phyloP scores from a whole-genome alignment of 1,140 invertebrate genomes.

The Trachymyrmex septentrionalis region DNA sequence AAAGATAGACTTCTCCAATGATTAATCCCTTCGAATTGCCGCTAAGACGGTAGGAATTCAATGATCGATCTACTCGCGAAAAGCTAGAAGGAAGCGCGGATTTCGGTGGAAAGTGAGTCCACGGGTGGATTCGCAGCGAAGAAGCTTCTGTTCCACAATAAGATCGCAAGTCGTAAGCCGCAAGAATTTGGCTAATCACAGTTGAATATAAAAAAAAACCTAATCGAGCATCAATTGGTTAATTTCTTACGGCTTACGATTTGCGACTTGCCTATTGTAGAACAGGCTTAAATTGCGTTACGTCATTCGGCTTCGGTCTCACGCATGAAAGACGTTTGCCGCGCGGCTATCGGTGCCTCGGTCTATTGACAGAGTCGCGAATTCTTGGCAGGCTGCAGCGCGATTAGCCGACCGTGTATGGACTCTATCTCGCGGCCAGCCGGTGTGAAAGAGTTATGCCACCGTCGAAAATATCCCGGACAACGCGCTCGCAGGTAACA shows the following conservation, averaged over 20 bases:
- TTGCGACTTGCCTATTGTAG: no score
- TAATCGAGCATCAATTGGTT: no score
- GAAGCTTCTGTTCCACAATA: no score
- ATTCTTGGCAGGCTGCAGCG: constrained; percentile 38
- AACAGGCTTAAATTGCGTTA: not conserved
- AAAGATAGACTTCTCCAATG: no score
- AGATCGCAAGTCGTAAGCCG: no score
- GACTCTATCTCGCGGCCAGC: not conserved
- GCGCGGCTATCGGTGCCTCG: not conserved
- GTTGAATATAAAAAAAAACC: no score
- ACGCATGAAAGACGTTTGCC: not conserved
- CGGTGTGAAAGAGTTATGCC: constrained; percentile 39
- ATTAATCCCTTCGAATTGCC: no score
- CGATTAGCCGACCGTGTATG: constrained; percentile 19
- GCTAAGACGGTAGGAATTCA: not conserved
- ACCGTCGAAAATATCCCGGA: constrained; percentile 47
- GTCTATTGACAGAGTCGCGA: constrained; percentile 23
- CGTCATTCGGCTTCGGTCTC: not conserved
- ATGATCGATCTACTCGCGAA: not conserved
- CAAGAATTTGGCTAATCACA: no score
- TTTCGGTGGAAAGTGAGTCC: no score
- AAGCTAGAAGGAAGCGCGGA: not conserved
- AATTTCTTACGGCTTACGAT: not conserved
- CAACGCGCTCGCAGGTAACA: constrained; percentile 31
- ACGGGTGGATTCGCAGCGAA: no score